Conservation (phyloP, 1,140 invertebrate genomes). For the Himalopsyche phryganea region DNA sequence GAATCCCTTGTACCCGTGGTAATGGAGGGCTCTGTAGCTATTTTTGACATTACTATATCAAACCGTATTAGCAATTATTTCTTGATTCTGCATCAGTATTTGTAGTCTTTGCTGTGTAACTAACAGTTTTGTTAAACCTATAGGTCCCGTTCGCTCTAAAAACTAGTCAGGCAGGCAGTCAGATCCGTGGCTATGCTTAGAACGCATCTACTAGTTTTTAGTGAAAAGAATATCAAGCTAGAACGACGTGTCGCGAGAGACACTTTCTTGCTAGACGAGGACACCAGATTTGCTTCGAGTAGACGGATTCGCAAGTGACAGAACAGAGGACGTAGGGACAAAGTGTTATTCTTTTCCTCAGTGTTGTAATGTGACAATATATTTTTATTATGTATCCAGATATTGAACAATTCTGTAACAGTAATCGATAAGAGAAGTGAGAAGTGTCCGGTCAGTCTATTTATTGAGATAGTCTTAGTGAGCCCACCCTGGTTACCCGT, state of each 20-base stretch:
- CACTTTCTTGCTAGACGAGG: neutral
- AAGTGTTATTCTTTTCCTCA: conserved; percentile 12
- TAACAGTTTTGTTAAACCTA: conserved; percentile 34
- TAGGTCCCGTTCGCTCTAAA: conserved; percentile 34
- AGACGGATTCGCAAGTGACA: no score
- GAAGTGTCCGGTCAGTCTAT: conserved; percentile 27
- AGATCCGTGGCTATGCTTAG: conserved; percentile 24
- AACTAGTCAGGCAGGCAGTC: conserved; percentile 33
- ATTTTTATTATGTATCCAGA: conserved; percentile 14
- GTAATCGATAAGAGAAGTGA: conserved; percentile 16
- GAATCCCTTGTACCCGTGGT: no score
- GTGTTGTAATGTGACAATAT: conserved; percentile 29
- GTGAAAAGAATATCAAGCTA: conserved; percentile 22
- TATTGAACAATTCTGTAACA: conserved; percentile 24
- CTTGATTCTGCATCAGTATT: no score
- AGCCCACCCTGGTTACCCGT: conserved; percentile 20
- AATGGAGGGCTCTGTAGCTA: no score
- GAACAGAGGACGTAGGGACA: conserved; percentile 19
- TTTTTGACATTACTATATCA: no score
- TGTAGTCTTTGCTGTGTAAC: conserved; percentile 7
- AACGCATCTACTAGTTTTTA: conserved; percentile 20
- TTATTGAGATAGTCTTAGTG: neutral
- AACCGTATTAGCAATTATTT: no score
- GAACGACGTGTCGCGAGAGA: conserved; percentile 3
- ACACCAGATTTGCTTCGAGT: no score